Evolutionary conservation across 2,888 invertebrate genomes (phyloP).

Genomic region (Mesorhabditis belari): DNA sequence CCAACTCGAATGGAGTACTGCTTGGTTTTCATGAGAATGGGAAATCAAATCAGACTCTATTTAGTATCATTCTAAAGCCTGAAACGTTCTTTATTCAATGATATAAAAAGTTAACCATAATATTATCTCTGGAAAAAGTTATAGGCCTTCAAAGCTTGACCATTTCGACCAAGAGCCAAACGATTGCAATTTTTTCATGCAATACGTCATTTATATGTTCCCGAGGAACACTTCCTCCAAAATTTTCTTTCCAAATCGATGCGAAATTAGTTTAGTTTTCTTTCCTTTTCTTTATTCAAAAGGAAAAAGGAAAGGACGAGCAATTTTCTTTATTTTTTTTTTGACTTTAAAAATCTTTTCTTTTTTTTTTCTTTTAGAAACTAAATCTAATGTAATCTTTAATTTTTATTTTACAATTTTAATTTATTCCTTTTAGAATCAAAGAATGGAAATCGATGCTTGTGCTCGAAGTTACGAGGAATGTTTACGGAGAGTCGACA

Average conservation of each 20-base stretch:
- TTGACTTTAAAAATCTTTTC: background rate
- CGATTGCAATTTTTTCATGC: too few species aligned
- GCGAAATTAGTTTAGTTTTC: slow-evolving; percentile 6
- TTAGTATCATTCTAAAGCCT: too few species aligned
- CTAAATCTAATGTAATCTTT: background rate
- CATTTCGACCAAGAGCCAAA: too few species aligned
- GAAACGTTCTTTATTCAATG: too few species aligned
- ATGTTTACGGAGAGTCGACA: slow-evolving; percentile 24
- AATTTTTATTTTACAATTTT: background rate
- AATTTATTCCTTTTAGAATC: background rate
- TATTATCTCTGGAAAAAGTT: too few species aligned
- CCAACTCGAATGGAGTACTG: too few species aligned
- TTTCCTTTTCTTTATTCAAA: too few species aligned
- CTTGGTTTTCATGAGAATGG: too few species aligned
- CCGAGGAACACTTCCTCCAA: background rate
- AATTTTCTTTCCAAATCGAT: slow-evolving; percentile 1
- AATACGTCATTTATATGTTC: too few species aligned
- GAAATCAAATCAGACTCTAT: too few species aligned
- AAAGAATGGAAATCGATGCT: slow-evolving; percentile 7
- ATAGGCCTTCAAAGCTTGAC: too few species aligned
- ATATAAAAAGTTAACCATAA: too few species aligned
- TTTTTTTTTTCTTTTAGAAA: slow-evolving; percentile 2
- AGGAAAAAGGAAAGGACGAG: background rate
- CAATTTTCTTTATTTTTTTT: background rate
- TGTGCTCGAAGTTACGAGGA: slow-evolving; percentile 20